Evolutionary conservation across 2,797 vertebrate species (phyloP), one percentile per base, ranked within the genome.

Genomic region (Parauchenoglanis ngamensis): DNA sequence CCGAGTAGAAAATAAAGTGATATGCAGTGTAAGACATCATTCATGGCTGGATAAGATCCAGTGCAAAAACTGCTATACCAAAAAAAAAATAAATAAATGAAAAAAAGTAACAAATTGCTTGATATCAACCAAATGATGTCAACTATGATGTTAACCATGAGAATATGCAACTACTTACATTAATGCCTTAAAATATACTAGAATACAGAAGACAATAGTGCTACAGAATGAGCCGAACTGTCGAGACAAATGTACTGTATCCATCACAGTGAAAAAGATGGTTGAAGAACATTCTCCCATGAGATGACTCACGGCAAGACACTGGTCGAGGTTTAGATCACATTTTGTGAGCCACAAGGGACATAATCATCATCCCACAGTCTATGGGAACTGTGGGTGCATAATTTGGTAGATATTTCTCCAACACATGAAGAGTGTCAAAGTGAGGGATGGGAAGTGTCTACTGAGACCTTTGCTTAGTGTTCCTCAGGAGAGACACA

Each of bases 101-200:
- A 31, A 31, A 31, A 31, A 49, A 35, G n/a, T 57, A 44, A 61
- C 15, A 61, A 61, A 88, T 90, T 87, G 78, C 83, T 89, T 85
- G 70, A 85, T 72, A 31, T 65, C 78, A 89, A 79, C 88, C 85
- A 89, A 92, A 93, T 92, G 90, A 40, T 40, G 35, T 40, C 35
- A 40, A 40, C 35, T 40, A 40, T 40, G 35, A 40, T 40, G 35
- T 40, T 89, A 91, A 88, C 90, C 88, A 89, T 91, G 92, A 91
- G 89, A 90, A 87, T 61, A 28, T 88, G 85, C 89, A 86, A 89
- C 87, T 86, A 49, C 61, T 85, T 92, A 89, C 67, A 77, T 87
- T 91, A 89, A 91, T 91, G 75, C 49, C 25, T 88, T 84, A 54
- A 72, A 90, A 54, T 91, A 94, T 94, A 95, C 92, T 91, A 83